Conservation (phyloP, 2,888 invertebrate species). For the Pterostichus niger region DNA sequence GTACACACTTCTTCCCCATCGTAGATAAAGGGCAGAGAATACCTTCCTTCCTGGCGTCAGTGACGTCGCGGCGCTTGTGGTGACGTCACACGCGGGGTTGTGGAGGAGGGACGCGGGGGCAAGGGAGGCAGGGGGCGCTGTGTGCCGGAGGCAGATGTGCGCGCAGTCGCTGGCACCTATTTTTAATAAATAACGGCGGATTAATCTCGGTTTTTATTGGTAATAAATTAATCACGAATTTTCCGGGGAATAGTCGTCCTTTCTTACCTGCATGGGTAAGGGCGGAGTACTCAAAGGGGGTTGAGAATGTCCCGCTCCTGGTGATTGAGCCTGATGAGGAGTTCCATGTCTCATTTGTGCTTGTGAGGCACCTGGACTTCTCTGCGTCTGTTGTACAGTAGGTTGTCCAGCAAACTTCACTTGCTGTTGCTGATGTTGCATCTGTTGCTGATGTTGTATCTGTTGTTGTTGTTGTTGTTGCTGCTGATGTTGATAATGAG, state of each 20-base stretch:
- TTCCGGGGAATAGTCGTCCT: too few species aligned
- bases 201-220: too few species aligned
- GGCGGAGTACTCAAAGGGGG: slow-evolving; percentile 35
- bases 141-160: slow-evolving; percentile 71
- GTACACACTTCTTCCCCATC: slow-evolving; percentile 73
- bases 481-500: slow-evolving; percentile 66
- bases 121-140: slow-evolving; percentile 73
- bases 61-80: slow-evolving; percentile 76
- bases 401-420: slow-evolving; percentile 2
- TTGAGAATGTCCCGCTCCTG: slow-evolving; percentile 72
- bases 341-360: slow-evolving; percentile 72
- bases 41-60: slow-evolving; percentile 74
- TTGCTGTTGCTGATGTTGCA: slow-evolving; percentile 68
- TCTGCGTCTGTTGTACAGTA: slow-evolving; percentile 73
- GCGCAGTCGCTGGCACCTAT: slow-evolving; percentile 69
- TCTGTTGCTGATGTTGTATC: slow-evolving; percentile 71
- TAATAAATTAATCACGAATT: too few species aligned
- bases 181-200: background rate
- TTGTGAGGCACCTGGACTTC: slow-evolving; percentile 59
- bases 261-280: slow-evolving; percentile 66
- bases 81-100: slow-evolving; percentile 75
- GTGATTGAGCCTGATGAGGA: slow-evolving; percentile 75
- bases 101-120: slow-evolving; percentile 78
- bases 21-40: slow-evolving; percentile 75
- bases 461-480: slow-evolving; percentile 70